Evolutionary conservation across 2,888 invertebrate species (phyloP), one percentile per base, ranked within the genome.

Genomic region (Drosophila parthenogenetica): DNA sequence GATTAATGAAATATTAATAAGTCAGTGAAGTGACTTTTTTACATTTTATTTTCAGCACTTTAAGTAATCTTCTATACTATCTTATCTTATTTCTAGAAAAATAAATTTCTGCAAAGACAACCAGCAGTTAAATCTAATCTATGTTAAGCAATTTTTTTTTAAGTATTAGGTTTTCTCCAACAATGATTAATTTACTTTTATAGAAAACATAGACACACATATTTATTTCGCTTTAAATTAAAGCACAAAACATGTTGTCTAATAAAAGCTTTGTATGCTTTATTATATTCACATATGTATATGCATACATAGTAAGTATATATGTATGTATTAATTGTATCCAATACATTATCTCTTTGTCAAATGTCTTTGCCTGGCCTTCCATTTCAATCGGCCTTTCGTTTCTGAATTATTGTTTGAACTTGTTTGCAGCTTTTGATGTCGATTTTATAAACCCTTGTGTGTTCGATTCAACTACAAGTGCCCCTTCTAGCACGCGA

Each of bases 381-480:
- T 63, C 14, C 10, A 32, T 45, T 69, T 53, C 17, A 40, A 4
- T 39, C 8, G 19, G 39, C 53, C 73, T 66, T 73, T 71, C 59
- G 14, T 59, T 71, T 77, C 60, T 70, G 35, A 48, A 55, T 59
- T 58, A 37, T 50, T 66, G 63, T 46, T 64, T 64, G 53, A 61
- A 70, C 22, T 70, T 67, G 66, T 70, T 74, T 81, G 48, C n/a
- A 4, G 40, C 5, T 32, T 7, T 54, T 19, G 32, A 14, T 65
- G 55, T 29, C 53, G 51, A 11, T 11, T 42, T 59, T 40, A 53
- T 40, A 13, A 54, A 5, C 7, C 5, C 39, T 14, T n/a, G 39
- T 10, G 17, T 22, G 16, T 25, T 14, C 10, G 2, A 13, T 13
- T 32, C 35, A 49, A 37, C 3, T 16, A 53, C 1, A 60, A 79